A percentile compares a stretch with the other conserved stretches of the same genome.
Conservation (phyloP, 2,888 invertebrate genomes). For the Cordilura impudica region DNA sequence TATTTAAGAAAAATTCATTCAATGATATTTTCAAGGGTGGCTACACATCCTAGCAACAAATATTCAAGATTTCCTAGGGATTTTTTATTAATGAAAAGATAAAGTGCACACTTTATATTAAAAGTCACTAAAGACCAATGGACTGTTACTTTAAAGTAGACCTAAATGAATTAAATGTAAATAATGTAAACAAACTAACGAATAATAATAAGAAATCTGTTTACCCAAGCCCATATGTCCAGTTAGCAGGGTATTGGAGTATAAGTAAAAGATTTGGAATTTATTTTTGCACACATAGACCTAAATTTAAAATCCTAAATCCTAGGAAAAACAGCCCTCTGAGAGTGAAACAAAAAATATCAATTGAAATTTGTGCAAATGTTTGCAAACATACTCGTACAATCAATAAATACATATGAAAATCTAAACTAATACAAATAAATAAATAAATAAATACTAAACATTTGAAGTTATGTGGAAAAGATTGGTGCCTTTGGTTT, state of each 20-base stretch:
- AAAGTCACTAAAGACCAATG: background rate
- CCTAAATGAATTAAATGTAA: conserved; percentile 26
- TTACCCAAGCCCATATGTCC: conserved; percentile 23
- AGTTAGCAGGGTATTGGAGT: conserved; percentile 9
- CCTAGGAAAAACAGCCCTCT: conserved; percentile 1
- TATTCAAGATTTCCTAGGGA: background rate
- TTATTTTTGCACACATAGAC: background rate
- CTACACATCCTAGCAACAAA: background rate
- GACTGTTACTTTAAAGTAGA: background rate
- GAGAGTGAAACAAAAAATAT: conserved; percentile 5
- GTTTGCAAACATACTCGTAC: conserved; percentile 3
- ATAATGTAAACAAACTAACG: background rate
- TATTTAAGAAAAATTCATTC: background rate
- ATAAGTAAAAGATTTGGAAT: background rate
- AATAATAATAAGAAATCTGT: conserved; percentile 17
- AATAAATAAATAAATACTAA: conserved; percentile 18
- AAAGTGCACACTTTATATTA: background rate
- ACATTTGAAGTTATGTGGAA: too few relatives aligned
- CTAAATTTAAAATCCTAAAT: conserved; percentile 27
- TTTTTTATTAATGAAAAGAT: conserved; percentile 1
- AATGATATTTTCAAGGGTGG: background rate
- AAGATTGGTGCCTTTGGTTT: background rate
- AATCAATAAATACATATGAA: conserved; percentile 1
- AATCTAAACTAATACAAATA: conserved; percentile 50
- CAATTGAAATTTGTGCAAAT: conserved; percentile 34